These are phyloP conservation scores for Ahaetulla prasina DNA, from an alignment of 2,113 vertebrate species.

Conservation along the genomic window DNA sequence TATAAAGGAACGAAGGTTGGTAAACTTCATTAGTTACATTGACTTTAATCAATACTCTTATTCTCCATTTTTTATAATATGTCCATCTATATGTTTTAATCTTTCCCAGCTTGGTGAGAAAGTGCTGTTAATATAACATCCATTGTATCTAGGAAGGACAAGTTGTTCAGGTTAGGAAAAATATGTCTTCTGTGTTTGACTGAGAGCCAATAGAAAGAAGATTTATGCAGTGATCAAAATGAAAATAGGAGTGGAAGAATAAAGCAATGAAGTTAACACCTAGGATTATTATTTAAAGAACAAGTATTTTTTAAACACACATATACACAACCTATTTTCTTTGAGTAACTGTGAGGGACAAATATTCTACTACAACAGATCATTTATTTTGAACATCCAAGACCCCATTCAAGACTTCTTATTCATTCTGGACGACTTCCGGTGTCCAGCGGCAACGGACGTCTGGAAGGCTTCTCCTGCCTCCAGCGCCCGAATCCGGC, in stretches of 20 bases:
- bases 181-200: not conserved
- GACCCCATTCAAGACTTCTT: not conserved
- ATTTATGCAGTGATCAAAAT: not conserved
- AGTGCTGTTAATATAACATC: not conserved
- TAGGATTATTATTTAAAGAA: not conserved
- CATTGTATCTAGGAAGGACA: not conserved
- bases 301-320: not conserved
- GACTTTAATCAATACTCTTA: not conserved
- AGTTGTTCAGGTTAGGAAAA: not conserved
- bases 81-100: not conserved
- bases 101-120: not conserved
- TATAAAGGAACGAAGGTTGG: not conserved
- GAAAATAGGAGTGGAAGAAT: not conserved
- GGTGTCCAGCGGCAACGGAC: no score
- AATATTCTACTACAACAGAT: not conserved
- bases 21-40: not conserved
- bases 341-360: not conserved
- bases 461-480: no score
- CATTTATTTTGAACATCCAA: not conserved
- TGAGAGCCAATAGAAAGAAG: not conserved
- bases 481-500: no score
- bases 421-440: no score
- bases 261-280: not conserved
- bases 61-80: not conserved
- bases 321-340: not conserved